Evolutionary conservation across 2,888 invertebrate species (phyloP), one percentile per base, ranked within the genome.

Genomic region (Pomacea canaliculata): DNA sequence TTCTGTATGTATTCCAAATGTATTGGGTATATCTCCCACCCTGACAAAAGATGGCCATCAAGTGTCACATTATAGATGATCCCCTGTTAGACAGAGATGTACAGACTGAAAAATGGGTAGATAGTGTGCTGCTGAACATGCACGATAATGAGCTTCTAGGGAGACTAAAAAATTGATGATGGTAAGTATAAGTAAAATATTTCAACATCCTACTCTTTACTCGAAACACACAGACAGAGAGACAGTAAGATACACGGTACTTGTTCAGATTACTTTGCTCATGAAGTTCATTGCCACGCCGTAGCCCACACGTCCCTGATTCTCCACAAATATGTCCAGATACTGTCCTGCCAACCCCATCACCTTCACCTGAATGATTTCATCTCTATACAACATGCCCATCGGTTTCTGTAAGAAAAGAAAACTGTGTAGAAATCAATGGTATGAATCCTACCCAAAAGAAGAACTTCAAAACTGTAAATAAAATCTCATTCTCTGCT

Each of bases 21-120:
- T 16, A 89, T 66, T 18, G 88, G 86, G 79, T 86, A 94, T 81
- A 95, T 93, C 7, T 91, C 92, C 95, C 96, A 96, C 75, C 92
- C 91, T 7, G 85, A 88, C 18, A 95, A 85, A 1, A 91, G 82
- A 19, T 90, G 86, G 0, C 91, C 92, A 79, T 93, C 67, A 93
- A 87, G 60, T 1, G 89, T 88, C 9, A 89, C 85, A 83, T 89
- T 87, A 8, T 67, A 70, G 37, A 86, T 83, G 12, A 89, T 75
- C 68, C 89, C 89, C 89, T 89, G 83, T n/a, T 81, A 83, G 27
- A 71, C 73, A 76, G 46, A 69, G 76, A 13, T 46, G 18, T 37
- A 37, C 12, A 23, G n/a, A 69, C 27, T n/a, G 9, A 49, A 51
- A 49, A 67, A 7, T 56, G 16, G 0, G 51, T 2, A 13, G 51